These are phyloP conservation scores for Sthenelais limicola DNA, from an alignment of 2,888 invertebrate species.

Conservation along the genomic window DNA sequence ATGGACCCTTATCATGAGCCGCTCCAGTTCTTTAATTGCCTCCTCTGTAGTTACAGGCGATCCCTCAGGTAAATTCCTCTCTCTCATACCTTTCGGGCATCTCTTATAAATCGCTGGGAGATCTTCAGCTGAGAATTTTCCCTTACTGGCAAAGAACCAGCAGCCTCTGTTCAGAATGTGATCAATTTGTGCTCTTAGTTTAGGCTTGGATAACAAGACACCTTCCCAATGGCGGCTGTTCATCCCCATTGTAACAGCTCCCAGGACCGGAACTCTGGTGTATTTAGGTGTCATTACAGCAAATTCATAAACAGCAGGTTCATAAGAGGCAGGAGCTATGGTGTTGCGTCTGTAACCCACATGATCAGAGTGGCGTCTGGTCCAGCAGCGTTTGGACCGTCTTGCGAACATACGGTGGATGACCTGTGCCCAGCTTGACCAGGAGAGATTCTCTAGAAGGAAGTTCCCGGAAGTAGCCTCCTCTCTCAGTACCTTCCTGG, in stretches of 20 bases:
- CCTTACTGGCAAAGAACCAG: conserved; percentile 1
- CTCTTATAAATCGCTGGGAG: not conserved
- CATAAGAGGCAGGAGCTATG: not conserved
- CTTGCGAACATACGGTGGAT: not conserved
- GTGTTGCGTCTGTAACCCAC: not conserved
- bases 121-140: conserved; percentile 4
- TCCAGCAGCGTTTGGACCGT: not conserved
- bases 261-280: conserved; percentile 4
- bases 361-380: not conserved
- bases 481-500: conserved; percentile 6
- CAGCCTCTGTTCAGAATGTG: conserved; percentile 5
- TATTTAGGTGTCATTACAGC: not conserved
- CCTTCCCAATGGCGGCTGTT: conserved; percentile 17
- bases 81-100: not conserved
- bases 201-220: not conserved
- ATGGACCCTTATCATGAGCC: conserved; percentile 1
- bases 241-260: not conserved
- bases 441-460: not conserved
- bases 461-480: not conserved
- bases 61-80: not conserved
- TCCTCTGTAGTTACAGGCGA: not conserved
- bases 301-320: conserved; percentile 33
- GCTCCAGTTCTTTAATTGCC: conserved; percentile 16
- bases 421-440: conserved; percentile 13
- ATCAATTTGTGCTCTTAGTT: conserved; percentile 19